Base-by-base conservation (phyloP, 2,113 vertebrate genomes). In the Oplegnathus fasciatus region DNA sequence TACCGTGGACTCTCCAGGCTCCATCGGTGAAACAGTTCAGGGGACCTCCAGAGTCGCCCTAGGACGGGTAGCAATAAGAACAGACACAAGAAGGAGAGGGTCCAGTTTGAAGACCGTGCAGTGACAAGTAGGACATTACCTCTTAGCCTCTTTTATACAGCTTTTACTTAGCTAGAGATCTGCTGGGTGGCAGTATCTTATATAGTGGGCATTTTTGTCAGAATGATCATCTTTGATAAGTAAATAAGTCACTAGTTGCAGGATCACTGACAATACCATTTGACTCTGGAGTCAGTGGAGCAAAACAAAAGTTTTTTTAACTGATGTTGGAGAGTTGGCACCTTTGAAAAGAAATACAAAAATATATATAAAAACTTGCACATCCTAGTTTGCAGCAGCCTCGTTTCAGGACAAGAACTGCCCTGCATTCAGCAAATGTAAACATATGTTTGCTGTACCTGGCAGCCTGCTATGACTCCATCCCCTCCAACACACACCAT, bases 401-500 rank as follows among this genome's bases (percentile, higher is more conserved):
- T 28, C 46, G 20, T 55, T 75, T 48, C 54, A 37, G 46, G 42
- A 37, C 6, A 40, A 14, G 34, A 18, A 8, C 26, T 18, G 13
- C 6, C 32, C 13, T 55, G n/a, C 34, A 55, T n/a, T 20, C 30
- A 18, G 18, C 6, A 10, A 11, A 32, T 50, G 57, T 6, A 22
- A 9, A 34, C 2, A 9, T 37, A 20, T 60, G 15, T 68, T 61
- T 69, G 18, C 13, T 40, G 13, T 92, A 95, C 94, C 78, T 94
- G 95, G 84, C 96, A 96, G 28, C 94, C 94, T 0, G 95, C 87
- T 14, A 55, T 91, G 82, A 91, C 0, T 0, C 93, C 94, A 0
- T 95, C 94, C 54, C 95, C 95, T 85, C 95, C 96, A 18, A 94
- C 96, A 81, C 95, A 96, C 74, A 95, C 48, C 95, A 95, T 94